Evolutionary conservation across 2,888 invertebrate genomes (phyloP).

Genomic region (Timema cristinae): DNA sequence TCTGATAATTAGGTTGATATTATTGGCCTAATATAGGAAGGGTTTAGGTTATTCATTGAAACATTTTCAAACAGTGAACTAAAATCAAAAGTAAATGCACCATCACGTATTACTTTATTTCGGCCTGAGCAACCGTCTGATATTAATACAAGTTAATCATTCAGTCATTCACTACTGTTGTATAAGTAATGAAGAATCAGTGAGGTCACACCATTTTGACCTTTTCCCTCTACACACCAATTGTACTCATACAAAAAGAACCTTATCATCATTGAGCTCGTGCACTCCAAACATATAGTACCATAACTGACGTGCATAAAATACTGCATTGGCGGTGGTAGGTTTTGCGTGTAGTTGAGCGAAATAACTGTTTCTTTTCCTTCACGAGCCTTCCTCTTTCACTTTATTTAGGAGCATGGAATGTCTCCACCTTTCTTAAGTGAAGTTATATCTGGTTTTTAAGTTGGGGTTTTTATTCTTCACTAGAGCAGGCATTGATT

Average conservation of each 20-base stretch:
- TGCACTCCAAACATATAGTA: too few relatives aligned
- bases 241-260: background rate
- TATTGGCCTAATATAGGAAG: slow-evolving; percentile 9
- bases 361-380: too few relatives aligned
- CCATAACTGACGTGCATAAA: too few relatives aligned
- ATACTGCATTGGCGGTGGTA: too few relatives aligned
- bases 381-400: background rate
- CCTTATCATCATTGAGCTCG: background rate
- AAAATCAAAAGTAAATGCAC: background rate
- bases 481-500: too few relatives aligned
- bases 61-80: slow-evolving; percentile 5
- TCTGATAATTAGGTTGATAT: too few relatives aligned
- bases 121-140: too few relatives aligned
- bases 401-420: background rate
- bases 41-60: background rate
- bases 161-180: background rate
- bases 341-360: too few relatives aligned
- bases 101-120: background rate
- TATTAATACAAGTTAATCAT: too few relatives aligned
- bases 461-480: too few relatives aligned
- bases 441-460: too few relatives aligned
- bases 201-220: background rate
- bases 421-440: background rate
- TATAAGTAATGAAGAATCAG: background rate
- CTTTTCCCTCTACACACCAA: background rate